Evolutionary conservation across 2,888 invertebrate species (phyloP).

Genomic region (Caenorhabditis drosophilae): DNA sequence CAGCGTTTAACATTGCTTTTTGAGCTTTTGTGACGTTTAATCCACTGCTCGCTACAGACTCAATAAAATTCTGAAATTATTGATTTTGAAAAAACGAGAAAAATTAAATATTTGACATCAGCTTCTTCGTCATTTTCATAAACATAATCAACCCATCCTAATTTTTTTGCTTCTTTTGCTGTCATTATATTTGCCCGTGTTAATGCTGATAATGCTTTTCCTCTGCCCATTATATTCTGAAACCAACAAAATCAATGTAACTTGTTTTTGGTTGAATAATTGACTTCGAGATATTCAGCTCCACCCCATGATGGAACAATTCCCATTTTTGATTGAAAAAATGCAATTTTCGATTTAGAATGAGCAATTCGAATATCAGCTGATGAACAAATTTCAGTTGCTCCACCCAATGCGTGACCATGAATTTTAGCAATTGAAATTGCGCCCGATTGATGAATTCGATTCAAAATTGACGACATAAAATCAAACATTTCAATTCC

Average conservation of each 20-base stretch:
- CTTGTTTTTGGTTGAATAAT: constrained; percentile 10
- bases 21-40: constrained; percentile 34
- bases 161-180: constrained; percentile 30
- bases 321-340: constrained; percentile 46
- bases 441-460: constrained; percentile 21
- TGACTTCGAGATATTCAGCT: constrained; percentile 33
- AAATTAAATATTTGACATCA: constrained; percentile 12
- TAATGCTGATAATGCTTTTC: constrained; percentile 26
- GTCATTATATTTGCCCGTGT: constrained; percentile 31
- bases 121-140: constrained; percentile 39
- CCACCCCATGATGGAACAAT: constrained; percentile 53
- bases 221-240: constrained; percentile 29
- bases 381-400: constrained; percentile 44
- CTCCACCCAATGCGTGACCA: constrained; percentile 48
- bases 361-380: constrained; percentile 47
- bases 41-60: constrained; percentile 19
- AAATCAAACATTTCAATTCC: constrained; percentile 41
- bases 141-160: constrained; percentile 40
- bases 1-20: constrained; percentile 40
- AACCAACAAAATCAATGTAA: too few relatives aligned
- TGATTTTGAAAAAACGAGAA: not conserved
- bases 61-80: constrained; percentile 22
- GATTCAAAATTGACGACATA: constrained; percentile 35
- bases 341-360: constrained; percentile 39
- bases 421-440: constrained; percentile 42